Evolutionary conservation across 2,888 invertebrate genomes (phyloP), one percentile per base, ranked within the genome.

Genomic region (Thumatha senex): DNA sequence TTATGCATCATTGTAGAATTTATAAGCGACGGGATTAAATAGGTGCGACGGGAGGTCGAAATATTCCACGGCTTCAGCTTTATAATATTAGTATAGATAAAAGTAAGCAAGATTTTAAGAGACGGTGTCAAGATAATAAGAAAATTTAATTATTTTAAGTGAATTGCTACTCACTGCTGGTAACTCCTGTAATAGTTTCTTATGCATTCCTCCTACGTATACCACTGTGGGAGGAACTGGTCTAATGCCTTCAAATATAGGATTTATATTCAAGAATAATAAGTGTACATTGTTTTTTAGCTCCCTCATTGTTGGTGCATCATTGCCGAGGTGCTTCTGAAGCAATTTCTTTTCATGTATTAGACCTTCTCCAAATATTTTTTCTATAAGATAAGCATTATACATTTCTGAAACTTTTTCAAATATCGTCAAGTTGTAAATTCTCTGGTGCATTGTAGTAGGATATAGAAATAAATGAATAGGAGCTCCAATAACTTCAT

Each of bases 391-490:
- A 12, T 49, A 53, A 8, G 33, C n/a, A 8, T 51, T 45, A 29
- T 54, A 57, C 1, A 65, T 2, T 14, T 55, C 46, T 3, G 29
- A 12, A 0, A 62, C 10, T 51, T 65, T 65, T 13, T 65, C 66
- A 63, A 59, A 62, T 7, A 54, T 7, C 0, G 56, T 53, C 0
- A 65, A 40, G 11, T 65, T 62, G 7, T 62, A 14, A 2, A 56
- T 9, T 41, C 44, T 56, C 43, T 52, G 51, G 7, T 50, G 41
- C 0, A 45, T 29, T 1, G 38, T 2, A 0, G 15, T n/a, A 18
- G 76, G 66, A 45, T 75, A 75, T 0, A 82, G 41, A 3, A 77
- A 12, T 0, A 74, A 76, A 52, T 81, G 75, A 1, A 18, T 48
- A 0, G 75, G 60, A 13, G 70, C 70, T 2, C 81, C 81, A 2